A percentile compares a stretch with the other conserved stretches of the same genome.
Evolutionary conservation across 1,140 invertebrate genomes (phyloP).

Genomic region (Zaprionus vittiger): DNA sequence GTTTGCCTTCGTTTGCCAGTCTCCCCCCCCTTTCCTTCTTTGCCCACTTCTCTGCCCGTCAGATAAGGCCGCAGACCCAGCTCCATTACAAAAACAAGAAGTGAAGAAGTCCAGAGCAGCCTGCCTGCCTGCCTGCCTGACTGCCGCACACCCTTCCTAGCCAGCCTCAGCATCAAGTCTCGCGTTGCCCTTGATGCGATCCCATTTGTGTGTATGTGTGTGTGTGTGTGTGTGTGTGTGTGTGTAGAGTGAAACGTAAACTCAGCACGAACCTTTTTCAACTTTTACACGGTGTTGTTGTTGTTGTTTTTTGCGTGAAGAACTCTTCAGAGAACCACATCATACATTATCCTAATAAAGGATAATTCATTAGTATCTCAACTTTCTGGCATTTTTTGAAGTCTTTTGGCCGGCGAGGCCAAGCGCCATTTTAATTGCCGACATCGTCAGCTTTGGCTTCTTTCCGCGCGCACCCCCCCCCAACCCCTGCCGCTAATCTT

Average conservation of each 20-base stretch:
- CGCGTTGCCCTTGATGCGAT: neutral
- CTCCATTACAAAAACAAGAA: constrained; percentile 47
- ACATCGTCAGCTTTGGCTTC: constrained; percentile 22
- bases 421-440: constrained; percentile 76
- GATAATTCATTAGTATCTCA: constrained; percentile 84
- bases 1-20: constrained; percentile 32
- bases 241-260: constrained; percentile 44
- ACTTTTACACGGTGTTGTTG: constrained; percentile 54
- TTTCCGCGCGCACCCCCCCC: neutral
- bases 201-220: neutral
- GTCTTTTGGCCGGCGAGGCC: constrained; percentile 70
- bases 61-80: constrained; percentile 38
- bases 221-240: neutral
- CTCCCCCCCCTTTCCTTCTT: neutral
- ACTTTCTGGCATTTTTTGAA: constrained; percentile 83
- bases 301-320: constrained; percentile 39
- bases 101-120: neutral
- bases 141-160: neutral
- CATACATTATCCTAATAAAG: constrained; percentile 85
- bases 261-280: constrained; percentile 66
- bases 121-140: neutral
- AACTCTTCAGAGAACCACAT: constrained; percentile 82
- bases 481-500: neutral
- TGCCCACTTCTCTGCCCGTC: constrained; percentile 8
- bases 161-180: no score